A percentile compares a stretch with the other conserved stretches of the same genome.
phyloP scores from a whole-genome alignment of 1,140 invertebrate species.

The Nilaparvata lugens region DNA sequence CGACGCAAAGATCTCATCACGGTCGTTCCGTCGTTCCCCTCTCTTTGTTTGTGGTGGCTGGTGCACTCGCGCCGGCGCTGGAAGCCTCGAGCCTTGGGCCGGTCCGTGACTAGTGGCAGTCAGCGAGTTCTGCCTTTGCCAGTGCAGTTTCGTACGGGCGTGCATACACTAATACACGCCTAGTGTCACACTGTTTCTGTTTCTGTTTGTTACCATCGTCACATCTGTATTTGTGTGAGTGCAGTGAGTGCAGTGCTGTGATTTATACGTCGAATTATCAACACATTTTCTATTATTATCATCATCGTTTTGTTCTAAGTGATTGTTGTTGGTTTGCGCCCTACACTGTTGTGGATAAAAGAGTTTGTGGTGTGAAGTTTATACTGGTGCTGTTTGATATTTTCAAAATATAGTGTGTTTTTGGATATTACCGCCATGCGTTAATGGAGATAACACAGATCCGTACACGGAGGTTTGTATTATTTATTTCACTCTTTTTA shows the following conservation, averaged over 20 bases:
- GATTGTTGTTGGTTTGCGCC: too few relatives aligned
- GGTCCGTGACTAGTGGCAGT: background rate
- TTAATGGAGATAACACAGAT: background rate
- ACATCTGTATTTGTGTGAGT: slow-evolving; percentile 8
- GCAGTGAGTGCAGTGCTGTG: slow-evolving; percentile 6
- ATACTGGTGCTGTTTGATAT: too few relatives aligned
- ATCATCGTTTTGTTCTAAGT: too few relatives aligned
- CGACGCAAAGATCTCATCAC: slow-evolving; percentile 12
- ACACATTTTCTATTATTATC: too few relatives aligned
- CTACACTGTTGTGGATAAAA: too few relatives aligned
- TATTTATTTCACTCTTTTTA: background rate
- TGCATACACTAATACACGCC: background rate
- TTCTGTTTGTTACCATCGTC: slow-evolving; percentile 9
- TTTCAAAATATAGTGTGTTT: background rate
- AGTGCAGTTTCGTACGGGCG: slow-evolving; percentile 5
- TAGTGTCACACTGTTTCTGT: slow-evolving; percentile 4
- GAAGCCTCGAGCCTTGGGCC: slow-evolving; percentile 9
- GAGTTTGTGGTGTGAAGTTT: too few relatives aligned
- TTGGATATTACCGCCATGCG: slow-evolving; percentile 1
- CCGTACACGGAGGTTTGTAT: slow-evolving; percentile 1
- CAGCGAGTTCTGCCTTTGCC: background rate
- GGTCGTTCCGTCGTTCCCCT: background rate
- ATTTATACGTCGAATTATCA: background rate
- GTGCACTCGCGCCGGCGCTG: slow-evolving; percentile 10
- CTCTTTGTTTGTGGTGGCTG: slow-evolving; percentile 1